A percentile compares a stretch with the other conserved stretches of the same genome.
Evolutionary conservation across 2,113 vertebrate genomes (phyloP).

Genomic region (Clarias batrachus): DNA sequence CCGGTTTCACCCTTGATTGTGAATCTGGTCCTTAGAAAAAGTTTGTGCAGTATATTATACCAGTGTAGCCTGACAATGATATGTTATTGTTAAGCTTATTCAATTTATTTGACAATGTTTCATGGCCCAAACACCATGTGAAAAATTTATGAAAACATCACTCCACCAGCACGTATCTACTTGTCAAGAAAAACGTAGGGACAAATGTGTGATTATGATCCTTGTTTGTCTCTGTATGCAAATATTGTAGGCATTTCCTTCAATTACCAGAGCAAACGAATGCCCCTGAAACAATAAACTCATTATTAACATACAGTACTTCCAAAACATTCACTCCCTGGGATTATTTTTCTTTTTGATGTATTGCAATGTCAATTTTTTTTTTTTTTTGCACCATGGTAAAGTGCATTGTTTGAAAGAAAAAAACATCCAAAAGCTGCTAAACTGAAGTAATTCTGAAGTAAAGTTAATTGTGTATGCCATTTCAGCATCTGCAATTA

Average conservation of each 20-base stretch:
- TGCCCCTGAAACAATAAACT: not conserved
- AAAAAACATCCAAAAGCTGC: not conserved
- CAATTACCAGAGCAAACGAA: not conserved
- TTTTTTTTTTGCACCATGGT: not conserved
- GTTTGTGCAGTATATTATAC: not conserved
- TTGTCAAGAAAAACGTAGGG: conserved; percentile 17
- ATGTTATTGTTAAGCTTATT: not conserved
- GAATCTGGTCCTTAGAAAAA: not conserved
- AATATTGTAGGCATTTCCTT: conserved; percentile 21
- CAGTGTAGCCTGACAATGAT: not conserved
- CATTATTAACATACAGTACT: not conserved
- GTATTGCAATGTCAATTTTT: not conserved
- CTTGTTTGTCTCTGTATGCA: not conserved
- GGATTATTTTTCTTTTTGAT: not conserved
- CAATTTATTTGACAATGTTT: not conserved
- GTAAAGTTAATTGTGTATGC: too few species aligned
- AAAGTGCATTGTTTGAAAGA: not conserved
- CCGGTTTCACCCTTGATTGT: not conserved
- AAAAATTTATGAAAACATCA: not conserved
- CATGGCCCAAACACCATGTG: not conserved
- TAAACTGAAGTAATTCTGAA: not conserved
- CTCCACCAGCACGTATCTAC: not conserved
- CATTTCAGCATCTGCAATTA: too few species aligned
- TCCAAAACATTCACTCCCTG: not conserved
- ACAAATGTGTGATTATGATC: conserved; percentile 32